Percentiles rank a stretch among this genome's conserved stretches.
phyloP scores from a whole-genome alignment of 1,140 invertebrate genomes.

The Lucilia sericata region DNA sequence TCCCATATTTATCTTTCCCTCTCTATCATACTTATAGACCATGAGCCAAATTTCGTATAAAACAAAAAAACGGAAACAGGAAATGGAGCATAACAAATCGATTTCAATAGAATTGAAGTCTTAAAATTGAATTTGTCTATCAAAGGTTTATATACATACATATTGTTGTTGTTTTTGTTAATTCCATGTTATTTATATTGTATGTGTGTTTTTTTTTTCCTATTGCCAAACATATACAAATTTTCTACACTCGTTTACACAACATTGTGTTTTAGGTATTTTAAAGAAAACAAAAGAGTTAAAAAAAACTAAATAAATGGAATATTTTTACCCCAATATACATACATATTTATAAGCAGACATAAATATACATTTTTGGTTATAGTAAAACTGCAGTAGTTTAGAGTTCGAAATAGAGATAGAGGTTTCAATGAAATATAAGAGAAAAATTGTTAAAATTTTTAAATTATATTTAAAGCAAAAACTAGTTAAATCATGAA shows the following conservation, averaged over 20 bases:
- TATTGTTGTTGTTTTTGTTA: slow-evolving; percentile 10
- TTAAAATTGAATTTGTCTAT: slow-evolving; percentile 42
- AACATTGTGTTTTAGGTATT: not conserved
- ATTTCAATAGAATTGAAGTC: slow-evolving; percentile 29
- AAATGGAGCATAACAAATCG: slow-evolving; percentile 42
- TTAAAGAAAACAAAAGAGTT: not conserved
- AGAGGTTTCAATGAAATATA: no score
- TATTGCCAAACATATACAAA: not conserved
- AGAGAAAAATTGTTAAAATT: no score
- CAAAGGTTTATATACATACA: not conserved
- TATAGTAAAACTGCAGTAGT: no score
- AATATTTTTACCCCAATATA: no score
- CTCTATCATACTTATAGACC: not conserved
- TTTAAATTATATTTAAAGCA: no score
- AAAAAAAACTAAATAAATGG: not conserved
- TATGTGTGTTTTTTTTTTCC: not conserved
- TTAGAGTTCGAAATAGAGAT: no score
- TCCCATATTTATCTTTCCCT: no score
- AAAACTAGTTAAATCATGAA: no score
- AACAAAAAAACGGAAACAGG: not conserved
- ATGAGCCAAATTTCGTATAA: not conserved
- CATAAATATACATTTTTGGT: no score
- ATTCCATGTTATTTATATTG: not conserved
- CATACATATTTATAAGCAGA: no score
- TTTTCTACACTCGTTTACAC: not conserved